Conservation (phyloP, 2,797 vertebrate genomes). For the Poeciliopsis paucimaculata region DNA sequence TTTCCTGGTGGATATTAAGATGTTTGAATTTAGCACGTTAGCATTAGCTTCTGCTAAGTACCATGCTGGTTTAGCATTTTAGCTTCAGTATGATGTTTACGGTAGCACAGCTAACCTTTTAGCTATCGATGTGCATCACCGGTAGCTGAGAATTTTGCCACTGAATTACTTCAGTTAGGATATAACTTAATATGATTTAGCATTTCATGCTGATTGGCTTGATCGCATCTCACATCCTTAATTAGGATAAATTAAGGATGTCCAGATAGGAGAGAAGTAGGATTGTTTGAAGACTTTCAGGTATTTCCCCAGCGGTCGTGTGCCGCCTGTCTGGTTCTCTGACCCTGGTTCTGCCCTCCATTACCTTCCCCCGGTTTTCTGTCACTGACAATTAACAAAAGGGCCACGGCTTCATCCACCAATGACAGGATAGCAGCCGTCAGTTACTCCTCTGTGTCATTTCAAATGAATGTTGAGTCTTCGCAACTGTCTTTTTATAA, state of each 20-base stretch:
- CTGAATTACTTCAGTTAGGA: neutral
- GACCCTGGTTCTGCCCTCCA: slow-evolving; percentile 19
- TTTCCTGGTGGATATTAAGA: no score
- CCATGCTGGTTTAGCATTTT: neutral
- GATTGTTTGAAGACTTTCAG: slow-evolving; percentile 24
- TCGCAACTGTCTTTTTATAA: neutral
- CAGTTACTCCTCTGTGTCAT: slow-evolving; percentile 5
- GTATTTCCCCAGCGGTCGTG: slow-evolving; percentile 2
- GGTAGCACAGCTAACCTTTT: neutral
- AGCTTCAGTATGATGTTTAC: neutral
- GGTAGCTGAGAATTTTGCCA: neutral
- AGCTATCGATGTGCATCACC: no score
- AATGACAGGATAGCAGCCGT: slow-evolving; percentile 52
- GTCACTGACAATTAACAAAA: slow-evolving; percentile 62
- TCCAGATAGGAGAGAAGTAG: slow-evolving; percentile 7
- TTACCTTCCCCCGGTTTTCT: slow-evolving; percentile 37
- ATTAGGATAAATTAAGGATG: slow-evolving; percentile 19
- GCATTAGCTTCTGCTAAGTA: neutral
- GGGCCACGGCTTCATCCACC: slow-evolving; percentile 66
- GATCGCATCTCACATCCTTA: slow-evolving; percentile 13
- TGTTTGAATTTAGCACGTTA: no score
- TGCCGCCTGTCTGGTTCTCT: slow-evolving; percentile 17
- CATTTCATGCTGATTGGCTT: neutral
- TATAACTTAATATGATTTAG: slow-evolving; percentile 14
- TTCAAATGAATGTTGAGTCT: slow-evolving; percentile 1